Base-by-base conservation (phyloP, 2,113 vertebrate genomes). In the Amazona vittata region DNA sequence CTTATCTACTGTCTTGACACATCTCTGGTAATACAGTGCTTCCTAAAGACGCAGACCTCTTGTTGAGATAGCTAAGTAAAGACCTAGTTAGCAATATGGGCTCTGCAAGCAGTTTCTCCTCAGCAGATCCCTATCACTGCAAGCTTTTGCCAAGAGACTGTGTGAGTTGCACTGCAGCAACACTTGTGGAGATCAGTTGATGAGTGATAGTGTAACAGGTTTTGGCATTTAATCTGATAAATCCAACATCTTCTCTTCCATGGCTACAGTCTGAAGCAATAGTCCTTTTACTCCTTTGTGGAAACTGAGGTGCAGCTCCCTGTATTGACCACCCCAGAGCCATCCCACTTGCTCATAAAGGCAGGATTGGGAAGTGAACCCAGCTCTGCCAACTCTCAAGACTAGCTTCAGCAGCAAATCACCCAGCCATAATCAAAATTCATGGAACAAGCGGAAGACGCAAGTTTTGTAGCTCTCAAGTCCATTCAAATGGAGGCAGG, bases 111-210 rank as follows among this genome's bases (percentile, higher is more conserved):
- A 85, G 41, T 25, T 55, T 68, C 43, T 92, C 25, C 31, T 47
- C 39, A 19, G 37, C 41, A 37, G 47, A 46, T 39, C 50, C 49
- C n/a, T 21, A 20, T 10, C 31, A 20, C 29, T 33, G 28, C 39
- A 62, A 41, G 55, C 9, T 52, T n/a, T 62, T 52, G 46, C 39
- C 28, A 49, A 50, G 19, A 13, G 52, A 41, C 26, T 24, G 1
- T 1, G 1, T 2, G n/a, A 15, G 19, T 13, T 64, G 52, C 20
- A 16, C 31, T 41, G 4, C 9, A 64, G n/a, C 29, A 78, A 4
- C 12, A 55, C 19, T 5, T 44, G 16, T 2, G 9, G 37, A 53
- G 13, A 44, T 33, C 1, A 50, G 47, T 1, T 55, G 50, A 17
- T 26, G 15, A 83, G 15, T 20, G 21, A 50, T 21, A 73, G 21